phyloP scores from a whole-genome alignment of 1,140 invertebrate genomes.

The Saccostrea cuccullata region DNA sequence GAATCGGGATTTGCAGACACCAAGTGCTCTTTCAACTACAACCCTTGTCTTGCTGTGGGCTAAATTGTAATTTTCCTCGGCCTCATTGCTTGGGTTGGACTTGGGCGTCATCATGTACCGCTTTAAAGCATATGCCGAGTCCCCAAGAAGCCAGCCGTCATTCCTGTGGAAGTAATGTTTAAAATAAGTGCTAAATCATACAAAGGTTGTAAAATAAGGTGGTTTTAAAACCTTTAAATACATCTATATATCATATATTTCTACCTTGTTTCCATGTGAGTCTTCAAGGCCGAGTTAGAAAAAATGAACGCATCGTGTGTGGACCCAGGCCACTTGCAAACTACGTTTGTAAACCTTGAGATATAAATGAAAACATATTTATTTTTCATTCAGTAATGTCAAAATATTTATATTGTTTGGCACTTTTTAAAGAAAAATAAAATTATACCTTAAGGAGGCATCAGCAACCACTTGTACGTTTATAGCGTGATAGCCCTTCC shows the following conservation, averaged over 20 bases:
- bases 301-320: constrained; percentile 42
- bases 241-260: too few species aligned
- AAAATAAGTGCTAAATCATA: neutral
- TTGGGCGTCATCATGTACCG: constrained; percentile 29
- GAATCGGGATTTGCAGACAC: constrained; percentile 18
- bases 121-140: neutral
- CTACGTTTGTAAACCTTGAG: constrained; percentile 35
- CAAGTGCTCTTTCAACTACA: constrained; percentile 22
- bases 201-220: neutral
- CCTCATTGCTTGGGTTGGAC: neutral
- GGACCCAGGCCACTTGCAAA: neutral
- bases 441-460: neutral
- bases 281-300: neutral
- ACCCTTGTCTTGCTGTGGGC: constrained; percentile 27
- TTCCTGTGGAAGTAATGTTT: neutral
- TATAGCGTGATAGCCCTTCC: constrained; percentile 48
- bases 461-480: constrained; percentile 50
- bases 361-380: neutral
- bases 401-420: neutral
- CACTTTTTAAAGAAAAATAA: neutral
- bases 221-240: too few species aligned
- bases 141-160: neutral
- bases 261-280: neutral
- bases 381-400: neutral
- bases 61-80: constrained; percentile 33